Base-by-base conservation (phyloP, 2,113 vertebrate genomes). In the Semnornis frantzii region DNA sequence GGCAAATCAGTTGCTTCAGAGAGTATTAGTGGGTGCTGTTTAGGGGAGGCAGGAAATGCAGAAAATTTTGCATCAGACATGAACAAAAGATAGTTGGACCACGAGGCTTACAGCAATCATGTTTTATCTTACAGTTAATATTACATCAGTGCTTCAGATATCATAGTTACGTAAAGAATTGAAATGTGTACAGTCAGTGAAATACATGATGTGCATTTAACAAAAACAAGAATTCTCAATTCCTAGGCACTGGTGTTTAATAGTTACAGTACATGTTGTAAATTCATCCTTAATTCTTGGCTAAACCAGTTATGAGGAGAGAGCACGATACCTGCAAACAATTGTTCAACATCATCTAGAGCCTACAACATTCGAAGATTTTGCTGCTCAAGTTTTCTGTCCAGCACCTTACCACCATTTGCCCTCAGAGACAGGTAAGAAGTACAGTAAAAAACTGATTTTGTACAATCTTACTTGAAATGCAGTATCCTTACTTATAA, bases 291-390 rank as follows among this genome's bases (percentile, higher is more conserved):
- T 99, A 98, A 99, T 98, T 95, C 94, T 93, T 85, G 96, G 60
- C 85, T 83, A 83, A 92, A 96, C 95, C 97, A 99, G 99, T 98
- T 99, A 99, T 37, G 99, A 99, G 94, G 99, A 99, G 93, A 97
- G 99, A 95, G 98, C 99, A 20, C 98, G 99, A 21, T 99, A 99
- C 96, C 97, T 99, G 81, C 99, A 99, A 91, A 99, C 98, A 55
- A 99, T 99, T 66, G 98, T 99, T 76, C 98, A 99, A 96, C 98
- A 99, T 96, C 99, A 99, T 95, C 98, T 99, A 96, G 99, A 99
- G 79, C 98, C 98, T 50, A 99, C 98, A 66, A 99, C 99, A 3
- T 99, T 99, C 92, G 99, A 99, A 96, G 99, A 99, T 95, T 99
- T 99, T 85, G 99, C 99, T 65, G 99, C 99, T 59, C 99, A 99